These are phyloP conservation scores for Hemicrepidius hirtus DNA, from an alignment of 2,888 invertebrate species.

Conservation along the genomic window DNA sequence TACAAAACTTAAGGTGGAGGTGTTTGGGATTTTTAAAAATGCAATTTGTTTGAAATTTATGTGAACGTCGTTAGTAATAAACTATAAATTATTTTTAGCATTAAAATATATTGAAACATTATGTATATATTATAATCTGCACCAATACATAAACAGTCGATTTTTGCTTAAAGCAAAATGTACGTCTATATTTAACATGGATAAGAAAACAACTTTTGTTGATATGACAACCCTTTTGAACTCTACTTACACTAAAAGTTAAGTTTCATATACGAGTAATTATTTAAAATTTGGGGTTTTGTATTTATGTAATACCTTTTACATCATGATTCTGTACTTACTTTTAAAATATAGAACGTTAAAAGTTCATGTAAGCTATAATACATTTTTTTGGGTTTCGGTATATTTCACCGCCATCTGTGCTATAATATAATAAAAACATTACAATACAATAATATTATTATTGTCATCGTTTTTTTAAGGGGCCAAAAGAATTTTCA, in stretches of 20 bases:
- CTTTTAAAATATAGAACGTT: not conserved
- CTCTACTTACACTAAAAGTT: conserved; percentile 27
- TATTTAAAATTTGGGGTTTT: conserved; percentile 26
- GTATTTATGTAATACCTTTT: conserved; percentile 20
- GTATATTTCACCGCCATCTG: conserved; percentile 6
- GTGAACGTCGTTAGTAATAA: not conserved
- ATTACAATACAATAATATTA: conserved; percentile 18
- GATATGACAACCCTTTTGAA: conserved; percentile 51
- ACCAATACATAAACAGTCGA: conserved; percentile 55
- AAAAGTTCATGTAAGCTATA: not conserved
- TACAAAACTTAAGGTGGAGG: no score
- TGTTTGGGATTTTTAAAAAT: no score
- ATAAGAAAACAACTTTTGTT: conserved; percentile 40
- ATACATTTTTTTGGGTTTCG: not conserved
- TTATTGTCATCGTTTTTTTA: conserved; percentile 29
- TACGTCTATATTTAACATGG: conserved; percentile 42
- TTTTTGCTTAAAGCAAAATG: conserved; percentile 46
- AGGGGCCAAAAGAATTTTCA: conserved; percentile 26
- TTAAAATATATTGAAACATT: conserved; percentile 63
- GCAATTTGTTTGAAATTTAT: no score
- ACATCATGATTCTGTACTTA: conserved; percentile 1
- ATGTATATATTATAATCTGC: conserved; percentile 49
- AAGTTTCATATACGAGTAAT: conserved; percentile 13
- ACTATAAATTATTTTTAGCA: conserved; percentile 56
- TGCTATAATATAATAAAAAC: conserved; percentile 6